phyloP scores from a whole-genome alignment of 2,888 invertebrate species.

The Gortyna flavago region DNA sequence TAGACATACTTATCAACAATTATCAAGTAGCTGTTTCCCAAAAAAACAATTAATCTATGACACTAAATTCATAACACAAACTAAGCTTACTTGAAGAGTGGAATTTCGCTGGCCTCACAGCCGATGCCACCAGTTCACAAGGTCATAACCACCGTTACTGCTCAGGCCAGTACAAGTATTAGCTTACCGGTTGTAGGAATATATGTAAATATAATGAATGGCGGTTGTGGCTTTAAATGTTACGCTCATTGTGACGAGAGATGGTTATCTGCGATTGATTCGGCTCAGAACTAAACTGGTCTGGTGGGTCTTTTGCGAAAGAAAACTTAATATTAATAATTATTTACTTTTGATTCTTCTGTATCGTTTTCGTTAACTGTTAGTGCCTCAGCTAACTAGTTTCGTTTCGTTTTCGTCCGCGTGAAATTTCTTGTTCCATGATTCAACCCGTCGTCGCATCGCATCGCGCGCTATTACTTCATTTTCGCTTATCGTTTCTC shows the following conservation, averaged over 20 bases:
- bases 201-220: slow-evolving; percentile 51
- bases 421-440: too few species aligned
- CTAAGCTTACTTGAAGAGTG: slow-evolving; percentile 11
- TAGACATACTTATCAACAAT: too few species aligned
- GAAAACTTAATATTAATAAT: neutral
- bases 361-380: neutral
- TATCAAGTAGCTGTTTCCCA: neutral
- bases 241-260: slow-evolving; percentile 26
- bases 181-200: slow-evolving; percentile 52
- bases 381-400: too few species aligned
- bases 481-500: too few species aligned
- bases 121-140: slow-evolving; percentile 61
- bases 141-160: slow-evolving; percentile 63
- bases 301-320: neutral
- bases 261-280: slow-evolving; percentile 36
- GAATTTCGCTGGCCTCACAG: slow-evolving; percentile 35
- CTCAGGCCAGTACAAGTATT: slow-evolving; percentile 11
- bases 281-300: slow-evolving; percentile 22
- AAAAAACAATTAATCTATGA: neutral
- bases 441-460: too few species aligned
- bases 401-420: too few species aligned
- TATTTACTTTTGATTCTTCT: neutral
- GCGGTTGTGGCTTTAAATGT: slow-evolving; percentile 32
- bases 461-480: too few species aligned
- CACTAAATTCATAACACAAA: slow-evolving; percentile 7